Evolutionary conservation across 2,113 vertebrate species (phyloP).

Genomic region (Cacatua alba): DNA sequence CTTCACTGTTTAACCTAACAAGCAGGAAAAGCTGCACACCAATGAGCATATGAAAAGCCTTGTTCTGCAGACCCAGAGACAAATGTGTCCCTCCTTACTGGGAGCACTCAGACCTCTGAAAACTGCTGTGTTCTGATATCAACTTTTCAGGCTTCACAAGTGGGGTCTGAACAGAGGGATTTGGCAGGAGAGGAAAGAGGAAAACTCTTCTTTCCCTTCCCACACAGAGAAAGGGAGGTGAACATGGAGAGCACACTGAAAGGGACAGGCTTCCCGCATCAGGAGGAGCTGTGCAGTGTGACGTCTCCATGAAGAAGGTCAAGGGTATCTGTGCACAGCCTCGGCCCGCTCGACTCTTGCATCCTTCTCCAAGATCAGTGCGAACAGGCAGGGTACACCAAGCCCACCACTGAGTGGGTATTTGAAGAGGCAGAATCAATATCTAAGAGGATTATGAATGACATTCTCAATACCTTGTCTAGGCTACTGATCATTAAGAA

Average conservation of each 20-base stretch:
- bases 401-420: not conserved
- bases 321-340: not conserved
- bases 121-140: not conserved
- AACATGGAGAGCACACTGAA: not conserved
- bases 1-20: not conserved
- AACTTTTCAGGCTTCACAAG: not conserved
- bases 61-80: accelerated
- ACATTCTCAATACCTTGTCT: not conserved
- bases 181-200: not conserved
- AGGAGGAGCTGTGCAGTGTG: accelerated
- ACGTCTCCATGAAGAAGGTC: not conserved
- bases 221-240: not conserved
- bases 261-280: not conserved
- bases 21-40: not conserved
- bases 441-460: not conserved
- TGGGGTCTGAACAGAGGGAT: not conserved
- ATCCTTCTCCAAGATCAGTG: not conserved
- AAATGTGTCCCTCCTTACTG: accelerated
- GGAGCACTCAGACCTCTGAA: not conserved
- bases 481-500: not conserved
- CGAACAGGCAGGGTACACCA: not conserved
- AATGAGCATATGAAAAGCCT: not conserved
- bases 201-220: not conserved
- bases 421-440: not conserved
- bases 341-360: accelerated